Base-by-base conservation (phyloP, 2,113 vertebrate genomes). In the Atractosteus spatula region DNA sequence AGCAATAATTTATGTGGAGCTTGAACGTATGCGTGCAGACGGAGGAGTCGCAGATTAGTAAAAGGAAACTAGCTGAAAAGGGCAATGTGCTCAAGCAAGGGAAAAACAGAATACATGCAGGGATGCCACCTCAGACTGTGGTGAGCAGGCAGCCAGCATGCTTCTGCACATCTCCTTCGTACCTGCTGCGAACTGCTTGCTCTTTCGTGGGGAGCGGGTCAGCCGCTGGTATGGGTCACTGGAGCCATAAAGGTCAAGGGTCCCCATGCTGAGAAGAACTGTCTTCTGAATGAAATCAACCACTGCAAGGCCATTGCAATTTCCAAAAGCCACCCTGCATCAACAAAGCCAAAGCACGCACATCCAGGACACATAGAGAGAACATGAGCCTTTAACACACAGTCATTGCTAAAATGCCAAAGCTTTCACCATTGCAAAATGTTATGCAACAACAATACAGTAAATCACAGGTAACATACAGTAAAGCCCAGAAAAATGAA, bases 281-380 rank as follows among this genome's bases (percentile, higher is more conserved):
- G 88, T 96, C 90, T 95, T 99, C 92, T 99, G 97, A 78, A 98
- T 91, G 81, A 95, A 97, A 90, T 99, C 97, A 87, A 99, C 95
- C 69, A 99, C 91, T 0, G 91, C 95, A 73, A 99, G 87, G 69
- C 96, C 96, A 74, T 90, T 97, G 84, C 95, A 95, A 83, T 97
- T 98, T 76, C 97, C 97, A 86, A 99, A 93, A 70, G 97, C 95
- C 88, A 99, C 87, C 77, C 97, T 99, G 83, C 63, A 74, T 29
- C 10, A 11, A 59, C 57, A 2, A 59, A 65, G 80, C 14, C 71
- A 45, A 69, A 59, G 77, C 61, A 74, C 68, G 76, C 77, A 72
- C 74, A 68, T 68, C 73, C 72, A 55, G 55, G n/a, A 29, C 67
- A 69, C 66, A 63, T 29, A 61, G 44, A 41, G 62, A n/a, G 67